A percentile compares a stretch with the other conserved stretches of the same genome.
Conservation (phyloP, 2,797 vertebrate genomes). For the Apodemus agrarius region DNA sequence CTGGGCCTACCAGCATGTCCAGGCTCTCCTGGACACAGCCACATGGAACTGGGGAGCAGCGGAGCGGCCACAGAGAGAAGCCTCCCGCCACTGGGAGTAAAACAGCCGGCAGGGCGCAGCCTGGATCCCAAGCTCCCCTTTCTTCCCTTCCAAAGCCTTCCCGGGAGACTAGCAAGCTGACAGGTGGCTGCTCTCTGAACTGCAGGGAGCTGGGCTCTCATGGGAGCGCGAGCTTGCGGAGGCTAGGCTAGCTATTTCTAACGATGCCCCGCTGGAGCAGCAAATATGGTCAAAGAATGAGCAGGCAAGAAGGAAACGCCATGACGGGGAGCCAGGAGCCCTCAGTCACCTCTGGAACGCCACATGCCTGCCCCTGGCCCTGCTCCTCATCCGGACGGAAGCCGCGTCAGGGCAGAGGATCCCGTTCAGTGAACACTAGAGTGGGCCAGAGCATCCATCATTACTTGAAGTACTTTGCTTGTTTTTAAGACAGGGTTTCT, state of each 20-base stretch:
- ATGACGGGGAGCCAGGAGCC: not conserved
- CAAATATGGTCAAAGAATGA: constrained; percentile 71
- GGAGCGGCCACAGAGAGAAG: too few relatives aligned
- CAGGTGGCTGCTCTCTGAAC: not conserved
- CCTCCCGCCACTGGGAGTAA: fast-evolving
- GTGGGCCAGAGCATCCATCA: not conserved
- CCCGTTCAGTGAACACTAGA: not conserved
- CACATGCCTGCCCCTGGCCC: not conserved
- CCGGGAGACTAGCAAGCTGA: not conserved
- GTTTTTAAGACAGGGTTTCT: not conserved
- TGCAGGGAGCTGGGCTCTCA: not conserved
- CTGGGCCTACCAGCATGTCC: constrained; percentile 34
- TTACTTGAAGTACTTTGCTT: not conserved
- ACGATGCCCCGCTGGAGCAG: not conserved
- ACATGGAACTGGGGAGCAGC: fast-evolving
- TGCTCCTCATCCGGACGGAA: not conserved
- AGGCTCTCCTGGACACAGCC: constrained; percentile 13
- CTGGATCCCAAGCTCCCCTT: not conserved
- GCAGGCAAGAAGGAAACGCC: not conserved
- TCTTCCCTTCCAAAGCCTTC: not conserved
- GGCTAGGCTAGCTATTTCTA: constrained; percentile 47
- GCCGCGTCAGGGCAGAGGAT: not conserved
- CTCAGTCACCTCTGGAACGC: fast-evolving
- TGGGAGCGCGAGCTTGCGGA: not conserved
- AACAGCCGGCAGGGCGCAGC: fast-evolving